Conservation (phyloP, 1,140 invertebrate species). For the Carcinoscorpius rotundicauda region DNA sequence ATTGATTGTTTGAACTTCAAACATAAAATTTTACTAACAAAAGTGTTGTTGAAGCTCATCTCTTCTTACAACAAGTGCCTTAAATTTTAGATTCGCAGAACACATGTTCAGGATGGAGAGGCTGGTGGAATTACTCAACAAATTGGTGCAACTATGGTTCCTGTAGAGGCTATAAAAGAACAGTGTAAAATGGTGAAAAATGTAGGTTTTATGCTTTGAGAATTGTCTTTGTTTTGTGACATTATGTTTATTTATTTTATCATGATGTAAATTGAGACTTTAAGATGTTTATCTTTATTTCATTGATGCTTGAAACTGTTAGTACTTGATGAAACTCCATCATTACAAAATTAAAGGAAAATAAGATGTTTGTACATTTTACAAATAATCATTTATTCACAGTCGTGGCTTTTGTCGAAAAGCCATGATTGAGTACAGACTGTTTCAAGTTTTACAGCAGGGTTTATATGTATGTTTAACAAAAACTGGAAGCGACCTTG, state of each 20-base stretch:
- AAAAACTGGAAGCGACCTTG: too few relatives aligned
- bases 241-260: conserved; percentile 12
- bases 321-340: too few relatives aligned
- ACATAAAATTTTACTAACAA: conserved; percentile 3
- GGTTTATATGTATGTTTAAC: too few relatives aligned
- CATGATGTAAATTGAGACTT: not conserved
- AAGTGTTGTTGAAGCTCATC: too few relatives aligned
- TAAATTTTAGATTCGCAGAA: conserved; percentile 50
- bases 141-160: conserved; percentile 99
- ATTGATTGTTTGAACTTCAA: conserved; percentile 12
- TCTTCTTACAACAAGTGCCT: conserved; percentile 1
- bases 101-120: conserved; percentile 96
- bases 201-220: conserved; percentile 38
- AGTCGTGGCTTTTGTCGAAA: too few relatives aligned
- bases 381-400: too few relatives aligned
- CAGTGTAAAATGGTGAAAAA: conserved; percentile 88
- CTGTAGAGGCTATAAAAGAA: conserved; percentile 86
- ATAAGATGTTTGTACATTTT: too few relatives aligned
- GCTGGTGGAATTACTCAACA: conserved; percentile 99
- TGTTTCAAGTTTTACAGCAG: too few relatives aligned
- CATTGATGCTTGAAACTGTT: too few relatives aligned
- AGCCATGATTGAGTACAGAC: too few relatives aligned
- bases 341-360: too few relatives aligned
- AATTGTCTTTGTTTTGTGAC: not conserved
- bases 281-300: too few relatives aligned